Percentiles rank a stretch among this genome's conserved stretches.
Evolutionary conservation across 2,113 vertebrate genomes (phyloP).

Genomic region (Pygoscelis adeliae): DNA sequence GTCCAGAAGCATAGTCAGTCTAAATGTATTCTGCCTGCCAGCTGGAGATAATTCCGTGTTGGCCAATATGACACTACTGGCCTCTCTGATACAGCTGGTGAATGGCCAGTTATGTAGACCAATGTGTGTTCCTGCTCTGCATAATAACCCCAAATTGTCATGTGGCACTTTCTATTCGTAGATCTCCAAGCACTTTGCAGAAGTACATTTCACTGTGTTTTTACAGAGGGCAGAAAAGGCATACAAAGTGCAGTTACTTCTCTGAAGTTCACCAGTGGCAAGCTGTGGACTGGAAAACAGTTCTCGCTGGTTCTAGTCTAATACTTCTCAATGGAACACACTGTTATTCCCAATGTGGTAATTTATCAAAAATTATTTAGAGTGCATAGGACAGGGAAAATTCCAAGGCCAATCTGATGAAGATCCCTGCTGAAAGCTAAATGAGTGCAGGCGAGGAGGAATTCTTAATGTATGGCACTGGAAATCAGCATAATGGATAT

Average conservation of each 20-base stretch:
- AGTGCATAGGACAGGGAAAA: not conserved
- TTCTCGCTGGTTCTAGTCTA: not conserved
- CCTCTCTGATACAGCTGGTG: not conserved
- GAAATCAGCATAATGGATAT: not conserved
- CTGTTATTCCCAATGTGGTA: not conserved
- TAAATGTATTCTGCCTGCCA: not conserved
- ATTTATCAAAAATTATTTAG: not conserved
- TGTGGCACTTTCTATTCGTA: not conserved
- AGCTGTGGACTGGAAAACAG: not conserved
- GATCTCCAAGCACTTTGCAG: not conserved
- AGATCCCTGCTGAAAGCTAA: not conserved
- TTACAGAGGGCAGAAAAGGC: not conserved
- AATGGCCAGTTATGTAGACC: not conserved
- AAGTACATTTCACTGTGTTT: not conserved
- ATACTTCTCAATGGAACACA: not conserved
- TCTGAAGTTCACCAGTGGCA: not conserved
- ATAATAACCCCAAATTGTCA: not conserved
- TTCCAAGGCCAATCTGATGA: not conserved
- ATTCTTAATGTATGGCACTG: not conserved
- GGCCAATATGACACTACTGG: not conserved
- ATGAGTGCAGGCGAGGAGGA: not conserved
- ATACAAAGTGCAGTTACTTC: not conserved
- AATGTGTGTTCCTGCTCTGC: not conserved
- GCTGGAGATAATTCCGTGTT: not conserved
- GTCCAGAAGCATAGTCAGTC: not conserved